Evolutionary conservation across 2,797 vertebrate species (phyloP).

Genomic region (Anas flavirostris): DNA sequence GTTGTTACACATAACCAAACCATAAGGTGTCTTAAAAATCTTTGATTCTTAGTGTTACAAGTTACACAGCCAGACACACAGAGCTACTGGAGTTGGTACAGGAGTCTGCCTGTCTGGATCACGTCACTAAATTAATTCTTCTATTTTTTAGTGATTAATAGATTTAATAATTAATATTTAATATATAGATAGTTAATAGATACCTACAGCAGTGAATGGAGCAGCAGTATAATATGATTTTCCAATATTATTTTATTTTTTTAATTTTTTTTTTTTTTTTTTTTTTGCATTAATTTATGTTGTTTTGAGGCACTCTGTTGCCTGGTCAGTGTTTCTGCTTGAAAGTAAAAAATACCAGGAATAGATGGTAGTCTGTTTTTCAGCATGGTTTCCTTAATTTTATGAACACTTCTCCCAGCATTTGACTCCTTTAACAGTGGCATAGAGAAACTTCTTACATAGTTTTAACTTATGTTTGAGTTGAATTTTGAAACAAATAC

Average conservation of each 20-base stretch:
- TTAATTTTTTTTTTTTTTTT: neutral
- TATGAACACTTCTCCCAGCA: neutral
- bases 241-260: neutral
- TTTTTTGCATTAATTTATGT: neutral
- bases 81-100: neutral
- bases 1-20: neutral
- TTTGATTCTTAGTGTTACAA: neutral
- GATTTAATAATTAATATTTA: too few species aligned
- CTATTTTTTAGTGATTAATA: neutral
- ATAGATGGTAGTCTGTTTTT: neutral
- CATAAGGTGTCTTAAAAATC: neutral
- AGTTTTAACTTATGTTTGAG: neutral
- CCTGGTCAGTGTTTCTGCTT: neutral
- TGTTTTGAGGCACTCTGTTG: neutral
- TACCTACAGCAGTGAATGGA: neutral
- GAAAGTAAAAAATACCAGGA: neutral
- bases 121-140: accelerated
- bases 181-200: neutral
- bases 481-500: neutral
- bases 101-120: neutral
- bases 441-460: neutral
- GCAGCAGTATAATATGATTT: neutral
- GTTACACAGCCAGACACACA: neutral
- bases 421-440: neutral
- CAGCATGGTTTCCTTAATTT: neutral